Percentiles rank a stretch among this genome's conserved stretches.
These are phyloP conservation scores for Conomelus anceps DNA, from an alignment of 2,888 invertebrate species.

Conservation along the genomic window DNA sequence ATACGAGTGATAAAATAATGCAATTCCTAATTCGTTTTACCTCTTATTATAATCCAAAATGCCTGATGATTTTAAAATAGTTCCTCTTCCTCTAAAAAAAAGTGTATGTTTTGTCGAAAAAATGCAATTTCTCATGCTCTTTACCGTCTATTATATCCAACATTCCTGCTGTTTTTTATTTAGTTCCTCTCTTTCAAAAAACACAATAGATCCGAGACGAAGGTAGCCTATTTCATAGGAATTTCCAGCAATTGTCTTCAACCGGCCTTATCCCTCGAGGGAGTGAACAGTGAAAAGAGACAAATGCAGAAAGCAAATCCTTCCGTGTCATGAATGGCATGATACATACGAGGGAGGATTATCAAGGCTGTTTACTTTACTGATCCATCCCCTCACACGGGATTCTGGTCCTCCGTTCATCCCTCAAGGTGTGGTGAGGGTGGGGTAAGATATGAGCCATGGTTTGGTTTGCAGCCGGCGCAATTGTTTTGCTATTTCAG, in stretches of 20 bases:
- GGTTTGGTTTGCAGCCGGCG: background rate
- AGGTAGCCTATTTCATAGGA: background rate
- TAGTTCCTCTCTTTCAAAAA: background rate
- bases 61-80: no score
- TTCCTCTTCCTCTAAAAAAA: no score
- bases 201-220: background rate
- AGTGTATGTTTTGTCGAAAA: no score
- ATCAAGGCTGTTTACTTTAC: background rate
- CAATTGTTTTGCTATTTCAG: constrained; percentile 7
- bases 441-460: background rate
- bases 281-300: background rate
- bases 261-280: background rate
- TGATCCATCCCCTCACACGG: background rate
- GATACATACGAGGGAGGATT: background rate
- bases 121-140: background rate
- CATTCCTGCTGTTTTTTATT: background rate
- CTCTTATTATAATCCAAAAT: no score
- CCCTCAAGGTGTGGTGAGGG: background rate
- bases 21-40: no score
- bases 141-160: background rate
- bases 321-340: background rate
- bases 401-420: background rate
- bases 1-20: no score
- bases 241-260: background rate
- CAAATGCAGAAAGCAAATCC: background rate